Conservation (phyloP, 2,113 vertebrate species). For the human region DNA sequence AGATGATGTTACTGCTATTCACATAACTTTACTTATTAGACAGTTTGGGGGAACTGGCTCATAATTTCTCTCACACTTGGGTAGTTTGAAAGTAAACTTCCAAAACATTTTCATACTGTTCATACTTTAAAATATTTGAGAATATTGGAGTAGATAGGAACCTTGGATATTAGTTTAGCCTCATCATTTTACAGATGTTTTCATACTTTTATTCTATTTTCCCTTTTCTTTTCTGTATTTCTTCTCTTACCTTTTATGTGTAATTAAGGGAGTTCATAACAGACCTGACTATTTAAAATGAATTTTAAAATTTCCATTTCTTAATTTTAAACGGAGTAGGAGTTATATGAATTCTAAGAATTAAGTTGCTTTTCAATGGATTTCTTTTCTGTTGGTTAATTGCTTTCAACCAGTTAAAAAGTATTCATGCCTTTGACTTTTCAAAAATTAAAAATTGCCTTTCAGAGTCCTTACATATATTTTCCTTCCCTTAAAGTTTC, state of each 20-base stretch:
- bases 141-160: not conserved
- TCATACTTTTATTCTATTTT: not conserved
- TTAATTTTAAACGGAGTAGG: slow-evolving; percentile 5
- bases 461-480: not conserved
- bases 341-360: not conserved
- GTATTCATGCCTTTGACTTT: not conserved
- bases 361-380: slow-evolving; percentile 20
- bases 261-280: slow-evolving; percentile 7
- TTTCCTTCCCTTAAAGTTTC: not conserved
- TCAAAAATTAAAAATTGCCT: slow-evolving; percentile 7
- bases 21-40: not conserved
- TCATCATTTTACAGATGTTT: slow-evolving; percentile 9
- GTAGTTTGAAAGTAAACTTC: not conserved
- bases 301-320: not conserved
- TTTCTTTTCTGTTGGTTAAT: slow-evolving; percentile 23
- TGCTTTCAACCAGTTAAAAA: slow-evolving; percentile 43
- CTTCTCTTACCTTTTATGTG: not conserved
- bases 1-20: not conserved
- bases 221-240: not conserved
- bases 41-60: not conserved
- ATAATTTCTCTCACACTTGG: not conserved
- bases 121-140: not conserved
- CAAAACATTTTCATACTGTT: not conserved
- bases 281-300: not conserved
- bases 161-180: not conserved